These are phyloP conservation scores for Beroe forskalii DNA, from an alignment of 37 sponge, comb jelly and placozoan species.

Conservation along the genomic window DNA sequence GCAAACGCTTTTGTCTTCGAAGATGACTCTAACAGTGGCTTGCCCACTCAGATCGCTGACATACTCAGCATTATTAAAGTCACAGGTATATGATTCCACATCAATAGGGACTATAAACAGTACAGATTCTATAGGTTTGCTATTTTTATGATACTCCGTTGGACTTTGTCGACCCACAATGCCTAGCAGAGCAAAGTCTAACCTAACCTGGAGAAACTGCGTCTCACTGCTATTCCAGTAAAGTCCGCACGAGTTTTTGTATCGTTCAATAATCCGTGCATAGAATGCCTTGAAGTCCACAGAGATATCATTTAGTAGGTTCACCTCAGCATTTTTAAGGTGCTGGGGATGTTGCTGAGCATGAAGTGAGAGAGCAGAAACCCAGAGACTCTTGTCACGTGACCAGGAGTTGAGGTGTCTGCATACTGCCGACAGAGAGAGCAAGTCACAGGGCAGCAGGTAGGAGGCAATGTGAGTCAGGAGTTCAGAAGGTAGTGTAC, in stretches of 20 bases:
- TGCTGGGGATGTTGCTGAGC: neutral
- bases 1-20: too few species aligned
- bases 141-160: neutral
- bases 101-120: neutral
- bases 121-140: neutral
- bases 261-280: neutral
- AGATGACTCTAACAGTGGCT: too few species aligned
- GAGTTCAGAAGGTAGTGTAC: neutral
- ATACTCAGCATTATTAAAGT: too few species aligned
- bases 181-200: neutral
- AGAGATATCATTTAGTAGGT: too few species aligned
- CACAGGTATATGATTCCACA: neutral
- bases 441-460: neutral
- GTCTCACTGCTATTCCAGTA: neutral
- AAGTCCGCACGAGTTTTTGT: neutral
- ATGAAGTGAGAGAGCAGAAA: neutral
- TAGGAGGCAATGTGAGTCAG: neutral
- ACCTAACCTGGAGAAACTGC: neutral
- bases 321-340: neutral
- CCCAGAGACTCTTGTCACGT: neutral
- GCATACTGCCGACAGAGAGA: neutral
- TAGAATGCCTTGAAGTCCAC: too few species aligned
- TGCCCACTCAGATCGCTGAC: too few species aligned
- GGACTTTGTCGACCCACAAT: neutral
- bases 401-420: neutral